Base-by-base conservation (phyloP, 2,797 vertebrate genomes). In the Sebastes steindachneri region DNA sequence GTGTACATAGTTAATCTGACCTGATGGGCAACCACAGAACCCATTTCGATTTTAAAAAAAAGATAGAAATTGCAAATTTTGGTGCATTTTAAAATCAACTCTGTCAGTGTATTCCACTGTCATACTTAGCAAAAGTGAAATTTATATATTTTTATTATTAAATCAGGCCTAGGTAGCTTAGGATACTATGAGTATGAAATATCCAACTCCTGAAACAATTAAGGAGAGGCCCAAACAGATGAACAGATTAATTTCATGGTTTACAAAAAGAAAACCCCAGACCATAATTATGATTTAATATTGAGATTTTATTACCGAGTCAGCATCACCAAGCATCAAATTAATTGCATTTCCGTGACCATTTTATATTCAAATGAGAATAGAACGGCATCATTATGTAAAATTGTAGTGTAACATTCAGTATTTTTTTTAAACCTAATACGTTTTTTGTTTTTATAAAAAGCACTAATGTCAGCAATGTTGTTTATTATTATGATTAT, bases 1-100 rank as follows among this genome's bases (percentile, higher is more conserved):
- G 75, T 62, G 78, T 62, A 75, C 67, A 84, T 33, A 82, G 71
- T 82, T 82, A 65, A 67, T 77, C 77, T 85, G 78, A 84, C 76
- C 75, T 77, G 66, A 83, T 70, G 62, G 79, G 69, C 28, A 73
- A 85, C 12, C 9, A 28, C 79, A 58, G 19, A 59, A 33, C 12
- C 12, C 5, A 23, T 7, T 5, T 41, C 8, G 12, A 25, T 66
- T 51, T 4, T 9, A 4, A 4, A 28, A 23, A 53, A 10, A 53
- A 45, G 21, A 63, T 23, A 4, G 3, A 14, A 35, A 37, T 29
- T 53, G 11, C 28, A 68, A 15, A 69, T 83, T 60, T 54, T n/a
- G 4, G 4, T 41, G 4, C 23, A 60, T 51, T 17, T 45, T 73
- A 8, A 63, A 55, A 68, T 59, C 59, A 31, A 31, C 11, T 31